Base-by-base conservation (phyloP, 2,797 vertebrate species). In the Girardinus metallicus region DNA sequence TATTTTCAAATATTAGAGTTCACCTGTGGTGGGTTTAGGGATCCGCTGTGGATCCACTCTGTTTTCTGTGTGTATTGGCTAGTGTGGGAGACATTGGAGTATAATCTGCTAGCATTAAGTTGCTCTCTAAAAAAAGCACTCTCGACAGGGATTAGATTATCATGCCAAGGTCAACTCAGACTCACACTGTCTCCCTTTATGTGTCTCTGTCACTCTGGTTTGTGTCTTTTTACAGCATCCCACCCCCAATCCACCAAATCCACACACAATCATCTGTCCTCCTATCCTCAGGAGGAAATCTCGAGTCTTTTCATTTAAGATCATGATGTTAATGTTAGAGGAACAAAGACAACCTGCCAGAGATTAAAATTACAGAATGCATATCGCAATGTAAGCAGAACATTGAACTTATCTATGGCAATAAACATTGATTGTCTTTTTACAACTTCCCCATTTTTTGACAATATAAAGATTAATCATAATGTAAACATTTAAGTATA, bases 91-190 rank as follows among this genome's bases (percentile, higher is more conserved):
- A 93, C 93, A 94, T 92, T 92, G 91, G 89, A 92, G 93, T 92
- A 93, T 96, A 96, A 96, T 96, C 96, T 95, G 94, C 88, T 86
- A 91, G 95, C 94, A 96, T 96, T 96, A 96, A 95, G 94, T 96
- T 96, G 94, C 94, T 94, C 94, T 96, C 95, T 96, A 96, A 96
- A 96, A 96, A 96, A 96, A 96, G 95, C 95, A 94, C 95, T 95
- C 94, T 96, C 93, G 87, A 95, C 95, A 94, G 94, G 95, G 95
- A 96, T 96, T 96, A 96, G 95, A 96, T 96, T 96, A 96, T 95
- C 95, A 95, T 94, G 91, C 94, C 95, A 94, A 96, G 95, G 95
- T 95, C 95, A 95, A 88, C 91, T 92, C 91, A 92, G 91, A 94
- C 92, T 91, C 90, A 73, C 91, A 89, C 85, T 87, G 89, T 92